Evolutionary conservation across 2,888 invertebrate genomes (phyloP).

Genomic region (Drosophila infuscata): DNA sequence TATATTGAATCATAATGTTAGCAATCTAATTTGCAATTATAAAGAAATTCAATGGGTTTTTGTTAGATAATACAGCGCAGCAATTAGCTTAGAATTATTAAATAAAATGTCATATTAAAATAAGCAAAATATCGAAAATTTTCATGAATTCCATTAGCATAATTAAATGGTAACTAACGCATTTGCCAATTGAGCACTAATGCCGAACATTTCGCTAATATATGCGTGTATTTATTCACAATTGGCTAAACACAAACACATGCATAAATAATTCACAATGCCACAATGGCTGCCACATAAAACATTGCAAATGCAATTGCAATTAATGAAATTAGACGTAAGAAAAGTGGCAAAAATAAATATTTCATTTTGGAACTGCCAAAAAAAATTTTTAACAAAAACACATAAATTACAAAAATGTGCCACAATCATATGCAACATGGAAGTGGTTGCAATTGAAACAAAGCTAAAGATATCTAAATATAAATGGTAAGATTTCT

Average conservation of each 20-base stretch:
- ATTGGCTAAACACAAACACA: background rate
- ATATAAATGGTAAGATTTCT: background rate
- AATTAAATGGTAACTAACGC: conserved; percentile 42
- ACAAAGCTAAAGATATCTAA: background rate
- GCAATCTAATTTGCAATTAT: background rate
- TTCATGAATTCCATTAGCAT: conserved; percentile 51
- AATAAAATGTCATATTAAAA: conserved; percentile 25
- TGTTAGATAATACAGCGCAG: background rate
- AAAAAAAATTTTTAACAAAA: conserved; percentile 11
- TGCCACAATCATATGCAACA: background rate
- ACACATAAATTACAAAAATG: background rate
- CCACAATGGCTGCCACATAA: conserved; percentile 16
- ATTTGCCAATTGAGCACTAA: conserved; percentile 51
- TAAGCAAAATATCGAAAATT: conserved; percentile 30
- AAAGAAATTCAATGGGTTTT: background rate
- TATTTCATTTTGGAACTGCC: background rate
- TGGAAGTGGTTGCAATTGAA: background rate
- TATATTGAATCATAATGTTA: background rate
- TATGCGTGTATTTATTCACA: conserved; percentile 4
- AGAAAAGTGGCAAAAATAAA: background rate
- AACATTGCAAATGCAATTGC: conserved; percentile 15
- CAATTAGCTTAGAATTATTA: conserved; percentile 34
- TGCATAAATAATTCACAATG: conserved; percentile 27
- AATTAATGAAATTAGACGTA: conserved; percentile 44
- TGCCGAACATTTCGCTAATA: conserved; percentile 33